A percentile compares a stretch with the other conserved stretches of the same genome.
These are phyloP conservation scores for Ophioderma brevispina DNA, from an alignment of 35 echinoderm and acorn worm genomes.

Conservation along the genomic window DNA sequence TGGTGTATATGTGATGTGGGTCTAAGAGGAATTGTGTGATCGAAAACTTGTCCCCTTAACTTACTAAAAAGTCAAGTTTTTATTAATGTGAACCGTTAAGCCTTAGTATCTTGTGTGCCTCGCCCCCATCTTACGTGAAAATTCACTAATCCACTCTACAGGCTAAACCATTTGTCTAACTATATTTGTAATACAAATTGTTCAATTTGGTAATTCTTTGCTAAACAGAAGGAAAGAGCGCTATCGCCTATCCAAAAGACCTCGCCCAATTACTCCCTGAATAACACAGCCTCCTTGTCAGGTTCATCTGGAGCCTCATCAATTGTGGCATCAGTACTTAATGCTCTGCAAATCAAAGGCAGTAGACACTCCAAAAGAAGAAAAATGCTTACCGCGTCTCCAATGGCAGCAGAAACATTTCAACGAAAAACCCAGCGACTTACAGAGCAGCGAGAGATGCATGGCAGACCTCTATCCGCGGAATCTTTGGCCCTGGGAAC, in stretches of 20 bases:
- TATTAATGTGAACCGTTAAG: too few relatives aligned
- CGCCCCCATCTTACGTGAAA: too few relatives aligned
- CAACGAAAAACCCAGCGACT: neutral
- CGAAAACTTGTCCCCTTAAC: too few relatives aligned
- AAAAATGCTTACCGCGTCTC: neutral
- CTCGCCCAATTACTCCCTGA: neutral
- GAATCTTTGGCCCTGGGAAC: neutral
- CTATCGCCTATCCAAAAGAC: neutral
- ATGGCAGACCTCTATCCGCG: neutral
- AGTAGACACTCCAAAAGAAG: neutral
- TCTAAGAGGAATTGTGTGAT: too few relatives aligned
- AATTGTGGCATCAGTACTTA: constrained; percentile 44
- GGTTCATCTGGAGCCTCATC: neutral
- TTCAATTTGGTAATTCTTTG: neutral
- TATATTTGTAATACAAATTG: too few relatives aligned
- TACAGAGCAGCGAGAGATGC: neutral
- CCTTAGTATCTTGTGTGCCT: too few relatives aligned
- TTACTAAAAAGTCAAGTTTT: too few relatives aligned
- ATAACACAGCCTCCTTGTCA: neutral
- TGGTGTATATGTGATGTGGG: too few relatives aligned
- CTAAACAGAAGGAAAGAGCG: neutral
- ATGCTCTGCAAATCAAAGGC: constrained; percentile 8
- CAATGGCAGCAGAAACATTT: neutral
- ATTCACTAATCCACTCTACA: too few relatives aligned
- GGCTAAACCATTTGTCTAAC: too few relatives aligned